These are phyloP conservation scores for Dromococcyx pavoninus DNA, from an alignment of 2,797 vertebrate species.

Conservation along the genomic window DNA sequence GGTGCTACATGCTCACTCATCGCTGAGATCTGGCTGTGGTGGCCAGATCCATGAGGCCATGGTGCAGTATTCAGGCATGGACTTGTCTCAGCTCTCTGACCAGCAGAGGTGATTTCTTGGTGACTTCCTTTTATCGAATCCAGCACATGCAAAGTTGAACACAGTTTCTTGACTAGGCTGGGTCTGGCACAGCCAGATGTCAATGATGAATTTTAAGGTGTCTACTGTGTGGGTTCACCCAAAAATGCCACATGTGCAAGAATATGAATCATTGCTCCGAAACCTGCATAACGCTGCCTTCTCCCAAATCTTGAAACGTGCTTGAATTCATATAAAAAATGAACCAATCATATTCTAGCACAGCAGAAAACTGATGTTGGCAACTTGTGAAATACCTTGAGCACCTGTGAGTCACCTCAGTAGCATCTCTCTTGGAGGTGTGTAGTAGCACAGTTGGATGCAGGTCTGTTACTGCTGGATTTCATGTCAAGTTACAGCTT, in stretches of 20 bases:
- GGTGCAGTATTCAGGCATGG: no score
- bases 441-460: background rate
- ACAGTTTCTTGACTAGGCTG: background rate
- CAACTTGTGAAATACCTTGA: background rate
- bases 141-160: background rate
- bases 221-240: background rate
- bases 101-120: rapidly evolving
- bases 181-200: background rate
- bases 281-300: rapidly evolving
- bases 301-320: background rate
- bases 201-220: background rate
- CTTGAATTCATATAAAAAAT: background rate
- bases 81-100: background rate
- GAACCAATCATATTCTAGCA: background rate
- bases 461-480: background rate
- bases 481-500: background rate
- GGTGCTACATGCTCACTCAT: no score
- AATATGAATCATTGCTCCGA: background rate
- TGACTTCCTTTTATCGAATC: background rate
- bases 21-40: background rate
- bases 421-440: background rate
- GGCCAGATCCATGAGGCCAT: background rate
- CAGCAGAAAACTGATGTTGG: background rate
- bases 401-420: background rate
- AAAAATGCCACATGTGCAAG: background rate